Evolutionary conservation across 1,140 invertebrate species (phyloP).

Genomic region (Antheraea mylitta): DNA sequence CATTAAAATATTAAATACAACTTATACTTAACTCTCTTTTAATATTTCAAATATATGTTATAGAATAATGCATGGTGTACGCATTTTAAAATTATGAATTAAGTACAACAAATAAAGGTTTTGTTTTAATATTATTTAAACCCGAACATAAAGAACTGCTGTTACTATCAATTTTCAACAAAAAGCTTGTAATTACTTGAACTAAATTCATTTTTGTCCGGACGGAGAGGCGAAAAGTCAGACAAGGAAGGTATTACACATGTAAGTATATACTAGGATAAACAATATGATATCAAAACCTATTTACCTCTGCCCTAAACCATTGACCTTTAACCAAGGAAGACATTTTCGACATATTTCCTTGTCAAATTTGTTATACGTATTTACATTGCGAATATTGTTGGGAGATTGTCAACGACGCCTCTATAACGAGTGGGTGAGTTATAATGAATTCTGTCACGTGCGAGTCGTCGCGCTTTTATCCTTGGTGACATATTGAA

Average conservation of each 20-base stretch:
- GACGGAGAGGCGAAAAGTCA: background rate
- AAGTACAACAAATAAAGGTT: too few relatives aligned
- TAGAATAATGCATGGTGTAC: too few relatives aligned
- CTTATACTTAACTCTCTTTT: too few relatives aligned
- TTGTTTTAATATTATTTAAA: too few relatives aligned
- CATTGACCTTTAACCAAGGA: slow-evolving; percentile 12
- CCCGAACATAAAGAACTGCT: too few relatives aligned
- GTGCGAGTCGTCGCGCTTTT: slow-evolving; percentile 16
- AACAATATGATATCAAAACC: slow-evolving; percentile 8
- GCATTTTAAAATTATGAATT: too few relatives aligned
- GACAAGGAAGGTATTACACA: background rate
- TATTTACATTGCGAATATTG: slow-evolving; percentile 13
- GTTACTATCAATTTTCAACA: background rate
- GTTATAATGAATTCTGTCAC: slow-evolving; percentile 19
- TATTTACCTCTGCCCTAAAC: slow-evolving; percentile 1
- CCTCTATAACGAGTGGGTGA: slow-evolving; percentile 9
- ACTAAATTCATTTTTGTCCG: too few relatives aligned
- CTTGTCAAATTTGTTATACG: slow-evolving; percentile 8
- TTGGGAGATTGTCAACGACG: slow-evolving; percentile 7
- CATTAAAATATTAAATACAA: too few relatives aligned
- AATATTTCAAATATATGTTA: too few relatives aligned
- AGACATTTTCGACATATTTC: slow-evolving; percentile 4
- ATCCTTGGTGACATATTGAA: slow-evolving; percentile 21
- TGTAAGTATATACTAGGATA: background rate
- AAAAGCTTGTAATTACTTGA: background rate